phyloP scores from a whole-genome alignment of 2,888 invertebrate genomes.

The Cryptus viduatorius region DNA sequence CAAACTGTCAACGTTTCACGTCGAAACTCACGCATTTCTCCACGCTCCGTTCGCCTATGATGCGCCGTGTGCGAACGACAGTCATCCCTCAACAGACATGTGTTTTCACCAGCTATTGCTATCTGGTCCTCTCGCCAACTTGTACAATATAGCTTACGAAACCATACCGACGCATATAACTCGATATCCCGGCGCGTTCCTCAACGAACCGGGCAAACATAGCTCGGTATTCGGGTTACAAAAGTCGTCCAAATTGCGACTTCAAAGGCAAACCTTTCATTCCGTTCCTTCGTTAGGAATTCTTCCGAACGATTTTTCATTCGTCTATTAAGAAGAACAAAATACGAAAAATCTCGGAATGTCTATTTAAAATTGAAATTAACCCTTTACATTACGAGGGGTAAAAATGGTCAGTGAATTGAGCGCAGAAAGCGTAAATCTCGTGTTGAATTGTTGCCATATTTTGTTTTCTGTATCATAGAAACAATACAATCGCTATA shows the following conservation, averaged over 20 bases:
- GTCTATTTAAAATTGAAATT: too few relatives aligned
- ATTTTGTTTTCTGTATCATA: too few relatives aligned
- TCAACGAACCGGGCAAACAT: neutral
- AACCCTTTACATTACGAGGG: too few relatives aligned
- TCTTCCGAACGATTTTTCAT: too few relatives aligned
- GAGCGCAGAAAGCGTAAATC: too few relatives aligned
- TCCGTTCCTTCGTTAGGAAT: neutral
- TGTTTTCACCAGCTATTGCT: constrained; percentile 43
- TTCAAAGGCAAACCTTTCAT: constrained; percentile 18
- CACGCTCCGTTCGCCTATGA: constrained; percentile 19
- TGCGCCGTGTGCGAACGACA: constrained; percentile 39
- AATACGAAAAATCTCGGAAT: too few relatives aligned
- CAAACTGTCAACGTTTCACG: constrained; percentile 54
- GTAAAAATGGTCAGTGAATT: too few relatives aligned
- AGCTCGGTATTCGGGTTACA: constrained; percentile 34
- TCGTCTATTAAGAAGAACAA: too few relatives aligned
- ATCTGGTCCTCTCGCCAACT: constrained; percentile 14
- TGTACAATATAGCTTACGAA: constrained; percentile 43
- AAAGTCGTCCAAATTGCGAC: constrained; percentile 29
- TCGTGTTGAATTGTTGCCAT: too few relatives aligned
- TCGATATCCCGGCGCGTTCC: neutral
- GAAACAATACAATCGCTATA: too few relatives aligned
- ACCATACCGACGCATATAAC: constrained; percentile 2
- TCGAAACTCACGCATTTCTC: constrained; percentile 16
- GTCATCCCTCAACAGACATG: constrained; percentile 54